These are phyloP conservation scores for Coracopsis vasa DNA, from an alignment of 2,113 vertebrate species.

Conservation along the genomic window DNA sequence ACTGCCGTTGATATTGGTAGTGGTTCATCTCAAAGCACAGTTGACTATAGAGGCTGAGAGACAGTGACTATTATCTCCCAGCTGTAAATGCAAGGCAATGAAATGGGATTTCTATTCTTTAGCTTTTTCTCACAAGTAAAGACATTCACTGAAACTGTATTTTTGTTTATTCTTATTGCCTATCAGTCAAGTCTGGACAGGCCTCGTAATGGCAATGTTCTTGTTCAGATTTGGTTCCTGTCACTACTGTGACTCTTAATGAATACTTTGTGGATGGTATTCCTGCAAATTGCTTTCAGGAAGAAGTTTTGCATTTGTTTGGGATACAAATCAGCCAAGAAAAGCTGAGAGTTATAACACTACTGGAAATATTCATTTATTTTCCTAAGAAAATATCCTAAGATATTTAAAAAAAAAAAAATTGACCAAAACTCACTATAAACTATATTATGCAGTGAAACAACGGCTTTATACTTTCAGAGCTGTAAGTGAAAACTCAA, in stretches of 20 bases:
- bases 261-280: background rate
- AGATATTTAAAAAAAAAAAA: background rate
- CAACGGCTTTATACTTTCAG: background rate
- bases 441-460: background rate
- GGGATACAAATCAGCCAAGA: background rate
- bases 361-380: background rate
- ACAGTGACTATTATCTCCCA: background rate
- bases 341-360: background rate
- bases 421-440: background rate
- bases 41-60: background rate
- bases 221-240: background rate
- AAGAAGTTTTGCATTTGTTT: background rate
- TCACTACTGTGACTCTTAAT: background rate
- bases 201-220: background rate
- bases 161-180: background rate
- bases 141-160: background rate
- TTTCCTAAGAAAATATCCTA: background rate
- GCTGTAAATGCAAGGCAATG: background rate
- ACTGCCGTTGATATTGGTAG: accelerated
- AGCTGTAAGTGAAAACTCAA: background rate
- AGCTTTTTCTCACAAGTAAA: background rate
- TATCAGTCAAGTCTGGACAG: background rate
- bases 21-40: background rate
- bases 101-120: background rate
- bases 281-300: background rate